Conservation (phyloP, 2,888 invertebrate species). For the Pyralis farinalis region DNA sequence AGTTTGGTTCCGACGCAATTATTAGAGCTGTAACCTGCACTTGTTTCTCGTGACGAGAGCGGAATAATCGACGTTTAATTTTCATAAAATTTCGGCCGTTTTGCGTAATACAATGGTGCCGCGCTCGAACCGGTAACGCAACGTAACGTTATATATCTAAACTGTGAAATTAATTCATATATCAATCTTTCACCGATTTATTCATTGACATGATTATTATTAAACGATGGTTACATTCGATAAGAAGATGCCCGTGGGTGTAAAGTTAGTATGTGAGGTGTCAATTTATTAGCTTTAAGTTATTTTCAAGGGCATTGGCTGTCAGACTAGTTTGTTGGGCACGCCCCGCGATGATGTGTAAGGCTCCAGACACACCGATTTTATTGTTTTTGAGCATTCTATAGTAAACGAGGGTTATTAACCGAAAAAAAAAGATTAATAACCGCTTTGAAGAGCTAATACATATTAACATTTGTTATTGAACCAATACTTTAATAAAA, state of each 20-base stretch:
- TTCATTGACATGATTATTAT: constrained; percentile 48
- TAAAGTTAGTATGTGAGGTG: constrained; percentile 42
- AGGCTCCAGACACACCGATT: constrained; percentile 26
- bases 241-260: constrained; percentile 60
- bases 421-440: no score
- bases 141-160: constrained; percentile 18
- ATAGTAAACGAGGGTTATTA: no score
- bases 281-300: constrained; percentile 27
- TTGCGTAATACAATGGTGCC: constrained; percentile 45
- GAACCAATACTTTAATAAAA: no score
- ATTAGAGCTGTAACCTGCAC: constrained; percentile 47
- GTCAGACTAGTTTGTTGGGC: constrained; percentile 53
- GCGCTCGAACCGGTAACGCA: constrained; percentile 20
- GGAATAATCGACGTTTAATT: constrained; percentile 48
- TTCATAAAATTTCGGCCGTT: constrained; percentile 48
- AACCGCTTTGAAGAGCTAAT: no score
- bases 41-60: constrained; percentile 51
- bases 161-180: constrained; percentile 33
- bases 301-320: constrained; percentile 54
- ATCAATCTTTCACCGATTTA: constrained; percentile 33
- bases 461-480: no score
- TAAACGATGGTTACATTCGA: constrained; percentile 46
- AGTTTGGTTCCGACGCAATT: constrained; percentile 44
- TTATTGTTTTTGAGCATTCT: no score
- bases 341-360: constrained; percentile 33